Evolutionary conservation across 2,888 invertebrate species (phyloP).

Genomic region (Stegophylla sp.): DNA sequence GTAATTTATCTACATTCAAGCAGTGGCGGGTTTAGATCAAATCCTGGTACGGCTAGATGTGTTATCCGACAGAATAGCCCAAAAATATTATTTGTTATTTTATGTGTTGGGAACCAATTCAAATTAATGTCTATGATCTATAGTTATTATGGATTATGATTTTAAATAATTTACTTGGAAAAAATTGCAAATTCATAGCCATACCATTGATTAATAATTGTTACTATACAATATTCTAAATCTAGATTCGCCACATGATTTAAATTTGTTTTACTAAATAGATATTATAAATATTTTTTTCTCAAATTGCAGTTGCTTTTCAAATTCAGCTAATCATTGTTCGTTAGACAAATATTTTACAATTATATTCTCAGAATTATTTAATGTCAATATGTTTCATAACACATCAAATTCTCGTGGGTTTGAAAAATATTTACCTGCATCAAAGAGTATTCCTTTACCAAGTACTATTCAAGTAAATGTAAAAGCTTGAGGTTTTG

Average conservation of each 20-base stretch:
- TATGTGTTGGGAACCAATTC: no score
- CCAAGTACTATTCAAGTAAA: conserved; percentile 41
- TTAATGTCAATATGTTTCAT: conserved; percentile 48
- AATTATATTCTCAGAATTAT: conserved; percentile 49
- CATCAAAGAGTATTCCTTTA: conserved; percentile 44
- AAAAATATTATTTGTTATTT: no score
- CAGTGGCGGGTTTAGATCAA: no score
- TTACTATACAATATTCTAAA: no score
- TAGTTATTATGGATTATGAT: no score
- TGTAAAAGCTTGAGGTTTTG: neutral
- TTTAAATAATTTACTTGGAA: no score
- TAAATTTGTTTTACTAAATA: neutral
- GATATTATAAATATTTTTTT: conserved; percentile 1
- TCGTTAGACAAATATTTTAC: conserved; percentile 50
- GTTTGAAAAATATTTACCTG: conserved; percentile 43
- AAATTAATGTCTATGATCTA: no score
- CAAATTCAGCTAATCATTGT: conserved; percentile 27
- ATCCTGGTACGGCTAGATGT: no score
- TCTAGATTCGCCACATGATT: no score
- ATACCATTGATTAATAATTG: no score
- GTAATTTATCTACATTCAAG: neutral
- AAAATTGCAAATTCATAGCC: no score
- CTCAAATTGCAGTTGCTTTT: conserved; percentile 44
- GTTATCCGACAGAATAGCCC: no score
- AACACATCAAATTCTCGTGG: conserved; percentile 4